Percentiles rank a stretch among this genome's conserved stretches.
phyloP scores from a whole-genome alignment of 2,888 invertebrate species.

The Synanthedon andrenaeformis region DNA sequence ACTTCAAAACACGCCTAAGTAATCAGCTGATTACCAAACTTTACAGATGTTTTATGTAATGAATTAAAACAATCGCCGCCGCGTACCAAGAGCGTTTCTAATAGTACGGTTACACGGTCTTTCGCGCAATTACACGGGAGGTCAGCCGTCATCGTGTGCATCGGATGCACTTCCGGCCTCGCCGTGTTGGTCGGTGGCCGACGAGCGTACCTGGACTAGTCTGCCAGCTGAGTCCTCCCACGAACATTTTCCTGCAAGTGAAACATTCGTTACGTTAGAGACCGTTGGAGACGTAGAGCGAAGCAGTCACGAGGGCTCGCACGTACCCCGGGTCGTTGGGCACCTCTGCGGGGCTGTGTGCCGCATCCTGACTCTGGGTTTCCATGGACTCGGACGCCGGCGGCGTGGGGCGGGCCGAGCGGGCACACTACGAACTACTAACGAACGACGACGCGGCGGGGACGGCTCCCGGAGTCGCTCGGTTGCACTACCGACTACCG shows the following conservation, averaged over 20 bases:
- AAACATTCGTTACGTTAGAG: conserved; percentile 61
- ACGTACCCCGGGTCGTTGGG: conserved; percentile 95
- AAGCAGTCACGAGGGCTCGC: conserved; percentile 9
- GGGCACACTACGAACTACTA: conserved; percentile 72
- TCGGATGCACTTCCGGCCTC: conserved; percentile 49
- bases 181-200: conserved; percentile 40
- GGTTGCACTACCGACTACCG: conserved; percentile 78
- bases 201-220: conserved; percentile 94
- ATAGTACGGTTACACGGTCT: conserved; percentile 25
- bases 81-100: conserved; percentile 33
- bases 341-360: conserved; percentile 88
- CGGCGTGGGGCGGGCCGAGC: conserved; percentile 51
- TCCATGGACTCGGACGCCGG: conserved; percentile 73
- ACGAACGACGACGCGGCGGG: conserved; percentile 68
- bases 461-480: conserved; percentile 74
- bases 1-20: conserved; percentile 32
- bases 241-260: conserved; percentile 99
- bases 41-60: conserved; percentile 55
- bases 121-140: conserved; percentile 26
- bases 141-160: conserved; percentile 35
- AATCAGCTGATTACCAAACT: conserved; percentile 68
- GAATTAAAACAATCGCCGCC: conserved; percentile 36
- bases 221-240: conserved; percentile 99
- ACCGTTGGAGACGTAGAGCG: conserved; percentile 4
- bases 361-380: conserved; percentile 83